Base-by-base conservation (phyloP, 2,888 invertebrate species). In the Trissolcus japonicus region DNA sequence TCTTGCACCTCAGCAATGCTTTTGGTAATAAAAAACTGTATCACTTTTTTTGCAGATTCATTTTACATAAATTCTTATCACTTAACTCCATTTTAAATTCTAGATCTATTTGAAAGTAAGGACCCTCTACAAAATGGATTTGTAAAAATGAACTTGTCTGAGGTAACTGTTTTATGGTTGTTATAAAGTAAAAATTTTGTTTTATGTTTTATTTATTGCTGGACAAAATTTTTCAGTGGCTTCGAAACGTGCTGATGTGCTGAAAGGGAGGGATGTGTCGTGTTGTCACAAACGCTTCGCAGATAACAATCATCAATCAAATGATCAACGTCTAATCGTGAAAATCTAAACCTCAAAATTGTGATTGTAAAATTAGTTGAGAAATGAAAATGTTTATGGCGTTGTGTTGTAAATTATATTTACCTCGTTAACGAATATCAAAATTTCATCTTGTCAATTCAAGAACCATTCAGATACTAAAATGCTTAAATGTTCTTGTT, bases 1-100 rank as follows among this genome's bases (percentile, higher is more conserved):
- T 97, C 83, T 91, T 97, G 83, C 96, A 96, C 87, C 91, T 97
- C 75, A 96, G 95, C 80, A 94, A 96, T 61, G 95, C 96, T 16
- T 97, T 97, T 88, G 94, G 96, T 95, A 91, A 35, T 35, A 35
- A 35, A 1, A 0, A 9, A 35, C 9, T 35, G 35, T 35, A 4
- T 7, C 7, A 11, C 2, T 9, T 9, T 35, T 1, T 35, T 35
- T 35, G 9, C 35, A 35, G 4, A 51, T 51, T 6, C 21, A 11
- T 51, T 6, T 51, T 13, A 1, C 1, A 17, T 9, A 9, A 46
- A 50, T 17, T 72, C 55, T 55, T 72, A 56, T 55, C 81, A 25
- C 25, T 19, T 7, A n/a, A 16, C 16, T 43, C 48, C n/a, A 25
- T 46, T 69, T 62, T 76, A 56, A 78, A 16, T 90, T 91, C 56